Percentiles rank a stretch among this genome's conserved stretches.
Evolutionary conservation across 2,113 vertebrate genomes (phyloP).

Genomic region (Ceyx cyanopectus): DNA sequence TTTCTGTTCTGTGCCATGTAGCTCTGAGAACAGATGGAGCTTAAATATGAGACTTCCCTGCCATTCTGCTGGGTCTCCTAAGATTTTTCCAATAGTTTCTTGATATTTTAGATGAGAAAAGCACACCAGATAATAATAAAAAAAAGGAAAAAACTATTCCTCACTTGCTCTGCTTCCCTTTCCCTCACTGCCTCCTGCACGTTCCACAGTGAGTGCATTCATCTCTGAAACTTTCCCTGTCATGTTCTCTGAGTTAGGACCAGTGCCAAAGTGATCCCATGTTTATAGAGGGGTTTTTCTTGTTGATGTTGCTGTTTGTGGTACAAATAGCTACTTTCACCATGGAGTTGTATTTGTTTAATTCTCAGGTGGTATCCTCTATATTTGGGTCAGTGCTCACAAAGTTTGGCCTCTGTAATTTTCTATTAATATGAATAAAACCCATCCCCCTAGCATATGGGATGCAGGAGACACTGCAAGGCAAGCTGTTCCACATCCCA

Average conservation of each 20-base stretch:
- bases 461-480: constrained; percentile 61
- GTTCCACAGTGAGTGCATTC: background rate
- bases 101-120: background rate
- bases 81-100: background rate
- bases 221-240: background rate
- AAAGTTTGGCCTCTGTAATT: background rate
- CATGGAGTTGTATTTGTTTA: constrained; percentile 15
- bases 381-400: background rate
- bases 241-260: background rate
- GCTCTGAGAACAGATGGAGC: background rate
- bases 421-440: constrained; percentile 34
- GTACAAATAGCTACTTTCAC: constrained; percentile 11
- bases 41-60: background rate
- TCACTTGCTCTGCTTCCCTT: background rate
- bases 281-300: background rate
- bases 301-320: constrained; percentile 3
- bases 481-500: constrained; percentile 35
- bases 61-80: background rate
- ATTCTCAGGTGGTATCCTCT: background rate
- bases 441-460: background rate
- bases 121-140: background rate
- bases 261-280: background rate
- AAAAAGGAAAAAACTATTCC: background rate
- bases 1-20: background rate
- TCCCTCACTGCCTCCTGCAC: background rate